These are phyloP conservation scores for Avahi laniger DNA, from an alignment of 2,797 vertebrate species.

Conservation along the genomic window DNA sequence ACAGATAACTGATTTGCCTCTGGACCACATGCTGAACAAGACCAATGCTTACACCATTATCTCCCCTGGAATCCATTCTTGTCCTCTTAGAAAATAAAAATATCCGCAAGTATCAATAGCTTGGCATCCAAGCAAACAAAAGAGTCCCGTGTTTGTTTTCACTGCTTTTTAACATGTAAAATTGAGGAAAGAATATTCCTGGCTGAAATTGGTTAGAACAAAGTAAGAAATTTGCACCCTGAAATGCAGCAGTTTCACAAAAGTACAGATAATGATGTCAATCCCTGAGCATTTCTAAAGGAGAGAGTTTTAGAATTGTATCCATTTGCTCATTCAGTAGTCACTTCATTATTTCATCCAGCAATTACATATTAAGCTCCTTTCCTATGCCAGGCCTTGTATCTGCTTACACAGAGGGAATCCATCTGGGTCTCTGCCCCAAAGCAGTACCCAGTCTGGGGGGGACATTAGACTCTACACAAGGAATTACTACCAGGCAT, in stretches of 20 bases:
- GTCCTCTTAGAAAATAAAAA: conserved; percentile 62
- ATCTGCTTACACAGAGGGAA: not conserved
- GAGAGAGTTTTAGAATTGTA: not conserved
- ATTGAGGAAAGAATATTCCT: not conserved
- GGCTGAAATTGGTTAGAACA: not conserved
- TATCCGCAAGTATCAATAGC: conserved; percentile 1
- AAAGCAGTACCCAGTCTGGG: not conserved
- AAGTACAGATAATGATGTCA: not conserved
- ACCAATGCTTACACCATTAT: conserved; percentile 52
- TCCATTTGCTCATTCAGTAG: not conserved
- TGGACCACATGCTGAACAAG: conserved; percentile 52
- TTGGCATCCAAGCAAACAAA: not conserved
- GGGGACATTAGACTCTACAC: not conserved
- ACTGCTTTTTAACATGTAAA: conserved; percentile 27
- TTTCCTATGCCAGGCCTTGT: not conserved
- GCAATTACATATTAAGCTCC: not conserved
- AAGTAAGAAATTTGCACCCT: not conserved
- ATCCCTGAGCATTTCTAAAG: not conserved
- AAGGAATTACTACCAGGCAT: not conserved
- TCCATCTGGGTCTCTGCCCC: not conserved
- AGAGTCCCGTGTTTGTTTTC: not conserved
- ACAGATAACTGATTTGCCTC: conserved; percentile 63
- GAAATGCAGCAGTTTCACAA: not conserved
- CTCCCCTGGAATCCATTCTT: conserved; percentile 61
- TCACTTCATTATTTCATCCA: not conserved